A percentile compares a stretch with the other conserved stretches of the same genome.
Evolutionary conservation across 2,888 invertebrate genomes (phyloP).

Genomic region (Stictocephala bisonia): DNA sequence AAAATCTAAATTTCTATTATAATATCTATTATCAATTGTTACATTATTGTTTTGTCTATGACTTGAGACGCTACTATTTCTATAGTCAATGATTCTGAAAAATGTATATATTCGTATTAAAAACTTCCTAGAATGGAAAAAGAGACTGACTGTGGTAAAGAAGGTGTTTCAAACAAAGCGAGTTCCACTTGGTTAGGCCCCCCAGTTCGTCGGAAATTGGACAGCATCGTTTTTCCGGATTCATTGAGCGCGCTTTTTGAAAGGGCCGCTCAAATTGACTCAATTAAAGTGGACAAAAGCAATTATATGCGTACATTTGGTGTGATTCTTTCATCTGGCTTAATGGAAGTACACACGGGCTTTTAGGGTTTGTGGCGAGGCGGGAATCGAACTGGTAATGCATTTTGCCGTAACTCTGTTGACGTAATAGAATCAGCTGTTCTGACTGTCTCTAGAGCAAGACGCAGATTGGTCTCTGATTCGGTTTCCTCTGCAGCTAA

Average conservation of each 20-base stretch:
- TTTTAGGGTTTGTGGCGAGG: conserved; percentile 38
- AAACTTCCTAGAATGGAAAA: too few species aligned
- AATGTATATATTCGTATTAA: too few species aligned
- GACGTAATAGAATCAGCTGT: conserved; percentile 5
- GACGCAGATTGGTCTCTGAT: conserved; percentile 30
- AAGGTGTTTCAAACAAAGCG: conserved; percentile 24
- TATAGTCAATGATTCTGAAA: too few species aligned
- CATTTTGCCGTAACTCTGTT: conserved; percentile 39
- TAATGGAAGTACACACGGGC: conserved; percentile 48
- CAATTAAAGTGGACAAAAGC: conserved; percentile 43
- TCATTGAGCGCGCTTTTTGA: conserved; percentile 37
- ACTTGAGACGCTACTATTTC: too few species aligned
- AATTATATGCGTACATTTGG: conserved; percentile 33
- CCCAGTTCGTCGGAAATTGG: conserved; percentile 26
- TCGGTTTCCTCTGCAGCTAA: conserved; percentile 11
- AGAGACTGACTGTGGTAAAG: too few species aligned
- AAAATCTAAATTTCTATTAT: too few species aligned
- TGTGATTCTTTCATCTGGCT: conserved; percentile 13
- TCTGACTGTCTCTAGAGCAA: conserved; percentile 15
- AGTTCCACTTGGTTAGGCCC: conserved; percentile 28
- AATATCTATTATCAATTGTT: too few species aligned
- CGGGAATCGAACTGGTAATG: conserved; percentile 33
- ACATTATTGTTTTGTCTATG: too few species aligned
- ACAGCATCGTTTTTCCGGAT: conserved; percentile 38
- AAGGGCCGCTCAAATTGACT: conserved; percentile 39